Percentiles rank a stretch among this genome's conserved stretches.
phyloP scores from a whole-genome alignment of 2,888 invertebrate species.

The Xanthorhoe designata region DNA sequence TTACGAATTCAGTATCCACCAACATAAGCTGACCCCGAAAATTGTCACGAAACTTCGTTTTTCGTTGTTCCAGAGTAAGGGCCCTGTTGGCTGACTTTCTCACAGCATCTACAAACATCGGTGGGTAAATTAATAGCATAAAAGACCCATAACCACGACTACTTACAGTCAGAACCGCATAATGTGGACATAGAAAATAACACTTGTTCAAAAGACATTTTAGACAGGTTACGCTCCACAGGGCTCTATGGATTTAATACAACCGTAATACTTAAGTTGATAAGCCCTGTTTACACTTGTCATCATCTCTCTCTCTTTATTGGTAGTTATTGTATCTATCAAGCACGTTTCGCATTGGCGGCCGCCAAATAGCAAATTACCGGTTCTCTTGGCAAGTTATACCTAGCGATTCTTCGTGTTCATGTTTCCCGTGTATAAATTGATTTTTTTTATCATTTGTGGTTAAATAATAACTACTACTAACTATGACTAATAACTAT shows the following conservation, averaged over 20 bases:
- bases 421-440: constrained; percentile 6
- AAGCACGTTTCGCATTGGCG: constrained; percentile 15
- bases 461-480: not conserved
- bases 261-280: not conserved
- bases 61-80: too few relatives aligned
- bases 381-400: constrained; percentile 26
- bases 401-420: constrained; percentile 23
- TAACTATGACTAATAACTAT: too few relatives aligned
- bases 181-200: too few relatives aligned
- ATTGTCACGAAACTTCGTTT: too few relatives aligned
- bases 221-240: not conserved
- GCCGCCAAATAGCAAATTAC: constrained; percentile 37
- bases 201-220: not conserved
- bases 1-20: too few relatives aligned
- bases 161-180: too few relatives aligned
- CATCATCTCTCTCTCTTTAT: constrained; percentile 20
- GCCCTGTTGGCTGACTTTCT: constrained; percentile 2
- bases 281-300: constrained; percentile 1
- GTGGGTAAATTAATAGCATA: not conserved
- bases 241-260: not conserved
- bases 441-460: constrained; percentile 9
- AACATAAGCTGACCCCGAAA: too few relatives aligned
- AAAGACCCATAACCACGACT: not conserved
- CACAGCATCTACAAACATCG: not conserved
- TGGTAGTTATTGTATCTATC: constrained; percentile 24